These are phyloP conservation scores for Peromyscus attwateri DNA, from an alignment of 2,797 vertebrate species.

Conservation along the genomic window DNA sequence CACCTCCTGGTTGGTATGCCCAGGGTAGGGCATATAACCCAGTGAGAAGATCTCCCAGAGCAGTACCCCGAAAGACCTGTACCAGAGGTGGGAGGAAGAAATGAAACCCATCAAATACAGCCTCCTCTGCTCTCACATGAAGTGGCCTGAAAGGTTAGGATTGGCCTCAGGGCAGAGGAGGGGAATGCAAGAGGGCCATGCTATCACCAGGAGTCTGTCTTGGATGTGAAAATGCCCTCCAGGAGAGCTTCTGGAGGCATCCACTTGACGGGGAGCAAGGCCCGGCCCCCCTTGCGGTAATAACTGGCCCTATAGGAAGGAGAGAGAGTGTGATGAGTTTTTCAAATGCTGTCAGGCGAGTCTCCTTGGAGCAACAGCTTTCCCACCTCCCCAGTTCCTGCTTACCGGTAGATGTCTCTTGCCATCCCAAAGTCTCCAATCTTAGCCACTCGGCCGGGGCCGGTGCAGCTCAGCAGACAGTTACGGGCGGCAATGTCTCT, in stretches of 20 bases:
- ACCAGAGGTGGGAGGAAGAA: conserved; percentile 72
- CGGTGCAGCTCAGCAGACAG: conserved; percentile 94
- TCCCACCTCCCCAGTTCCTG: neutral
- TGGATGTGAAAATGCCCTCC: conserved; percentile 97
- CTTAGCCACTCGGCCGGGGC: conserved; percentile 93
- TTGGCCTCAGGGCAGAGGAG: neutral
- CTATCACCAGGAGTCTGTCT: conserved; percentile 96
- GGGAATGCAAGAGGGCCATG: neutral
- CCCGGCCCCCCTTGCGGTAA: conserved; percentile 94
- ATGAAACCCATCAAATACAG: neutral
- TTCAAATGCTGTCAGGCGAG: conserved; percentile 37
- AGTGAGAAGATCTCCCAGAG: conserved; percentile 98
- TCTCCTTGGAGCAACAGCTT: conserved; percentile 9
- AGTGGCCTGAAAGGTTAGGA: neutral
- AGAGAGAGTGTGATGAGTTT: neutral
- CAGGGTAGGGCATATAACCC: conserved; percentile 97
- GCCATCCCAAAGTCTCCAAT: conserved; percentile 98
- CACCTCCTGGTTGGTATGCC: conserved; percentile 95
- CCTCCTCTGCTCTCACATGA: neutral
- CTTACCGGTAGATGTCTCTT: conserved; percentile 95
- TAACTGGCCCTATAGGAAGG: conserved; percentile 92
- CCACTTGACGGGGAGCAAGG: conserved; percentile 97
- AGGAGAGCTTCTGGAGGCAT: conserved; percentile 97
- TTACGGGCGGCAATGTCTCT: conserved; percentile 97
- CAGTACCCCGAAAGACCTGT: conserved; percentile 97